phyloP scores from a whole-genome alignment of 2,113 vertebrate genomes.

The Neodontobutis hainanensis region DNA sequence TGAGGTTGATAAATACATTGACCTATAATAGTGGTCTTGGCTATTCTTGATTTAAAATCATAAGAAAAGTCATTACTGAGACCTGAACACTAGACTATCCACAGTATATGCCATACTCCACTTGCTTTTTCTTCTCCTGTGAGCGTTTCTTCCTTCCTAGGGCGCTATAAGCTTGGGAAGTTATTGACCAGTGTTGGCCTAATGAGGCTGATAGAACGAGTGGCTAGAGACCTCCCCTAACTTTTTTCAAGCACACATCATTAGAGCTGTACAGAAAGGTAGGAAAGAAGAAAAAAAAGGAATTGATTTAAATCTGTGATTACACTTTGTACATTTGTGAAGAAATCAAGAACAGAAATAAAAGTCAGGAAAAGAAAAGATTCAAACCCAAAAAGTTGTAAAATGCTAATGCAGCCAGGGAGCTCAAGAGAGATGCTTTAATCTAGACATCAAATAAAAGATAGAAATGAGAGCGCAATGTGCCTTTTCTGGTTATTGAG shows the following conservation, averaged over 20 bases:
- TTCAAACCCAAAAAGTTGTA: conserved; percentile 33
- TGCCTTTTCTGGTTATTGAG: conserved; percentile 40
- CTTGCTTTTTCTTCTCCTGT: conserved; percentile 10
- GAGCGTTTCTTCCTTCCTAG: conserved; percentile 18
- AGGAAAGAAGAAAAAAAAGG: neutral
- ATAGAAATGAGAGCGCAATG: conserved; percentile 57
- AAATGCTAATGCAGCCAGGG: conserved; percentile 47
- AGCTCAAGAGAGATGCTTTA: conserved; percentile 58
- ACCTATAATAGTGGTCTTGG: too few species aligned
- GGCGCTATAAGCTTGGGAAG: conserved; percentile 42
- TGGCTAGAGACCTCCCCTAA: conserved; percentile 49
- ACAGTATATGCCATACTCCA: neutral
- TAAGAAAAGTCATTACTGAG: too few species aligned
- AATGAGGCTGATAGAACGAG: conserved; percentile 67
- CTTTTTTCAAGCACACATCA: conserved; percentile 57
- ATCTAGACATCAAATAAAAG: conserved; percentile 73
- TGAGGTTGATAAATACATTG: too few species aligned
- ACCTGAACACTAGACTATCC: neutral
- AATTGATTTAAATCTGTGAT: conserved; percentile 22
- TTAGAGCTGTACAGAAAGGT: conserved; percentile 34
- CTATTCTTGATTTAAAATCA: too few species aligned
- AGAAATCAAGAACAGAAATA: conserved; percentile 5
- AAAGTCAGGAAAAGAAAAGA: conserved; percentile 22
- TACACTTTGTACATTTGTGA: conserved; percentile 23
- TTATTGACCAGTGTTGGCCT: conserved; percentile 55